Base-by-base conservation (phyloP, 2,113 vertebrate genomes). In the Hydrolagus affinis region DNA sequence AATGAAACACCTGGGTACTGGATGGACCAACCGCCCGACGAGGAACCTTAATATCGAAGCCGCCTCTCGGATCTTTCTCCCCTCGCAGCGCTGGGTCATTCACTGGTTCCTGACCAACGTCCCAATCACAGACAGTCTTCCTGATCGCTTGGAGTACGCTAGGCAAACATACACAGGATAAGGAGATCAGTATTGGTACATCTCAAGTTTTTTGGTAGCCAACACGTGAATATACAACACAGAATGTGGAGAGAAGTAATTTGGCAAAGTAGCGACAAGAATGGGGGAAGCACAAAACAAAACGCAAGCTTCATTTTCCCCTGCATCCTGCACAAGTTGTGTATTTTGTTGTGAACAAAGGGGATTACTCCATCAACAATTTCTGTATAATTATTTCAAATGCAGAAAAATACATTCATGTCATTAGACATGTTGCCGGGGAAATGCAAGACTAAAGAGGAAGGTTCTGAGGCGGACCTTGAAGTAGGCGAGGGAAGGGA, bases 101-200 rank as follows among this genome's bases (percentile, higher is more conserved):
- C 89, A 94, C 94, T 0, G 95, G 95, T 70, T 96, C 95, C 0
- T 93, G 94, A 8, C 95, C 94, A 0, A 94, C 93, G 86, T 96
- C 95, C 95, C 95, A 96, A 88, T 96, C 95, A 85, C 95, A 96
- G 69, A 96, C 94, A 0, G 95, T 96, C 90, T 96, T 96, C 86
- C 95, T 91, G 88, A 96, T 96, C 87, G 95, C 95, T 91, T 96
- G 95, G 70, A 96, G 92, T 86, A 96, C 94, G 91, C 95, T 96
- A 86, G 68, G 88, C 66, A 88, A 62, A 88, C 68, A 88, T 44
- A 3, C 2, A 44, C 14, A 87, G 62, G 25, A 30, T 10, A 72
- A 60, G 56, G 25, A 19, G 3, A 57, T 59, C 70, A 32, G 57
- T 57, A 83, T 71, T 44, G 30, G 32, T 28, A 44, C 14, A 28